Percentiles rank a stretch among this genome's conserved stretches.
These are phyloP conservation scores for Lobophora halterata DNA, from an alignment of 2,888 invertebrate species.

Conservation along the genomic window DNA sequence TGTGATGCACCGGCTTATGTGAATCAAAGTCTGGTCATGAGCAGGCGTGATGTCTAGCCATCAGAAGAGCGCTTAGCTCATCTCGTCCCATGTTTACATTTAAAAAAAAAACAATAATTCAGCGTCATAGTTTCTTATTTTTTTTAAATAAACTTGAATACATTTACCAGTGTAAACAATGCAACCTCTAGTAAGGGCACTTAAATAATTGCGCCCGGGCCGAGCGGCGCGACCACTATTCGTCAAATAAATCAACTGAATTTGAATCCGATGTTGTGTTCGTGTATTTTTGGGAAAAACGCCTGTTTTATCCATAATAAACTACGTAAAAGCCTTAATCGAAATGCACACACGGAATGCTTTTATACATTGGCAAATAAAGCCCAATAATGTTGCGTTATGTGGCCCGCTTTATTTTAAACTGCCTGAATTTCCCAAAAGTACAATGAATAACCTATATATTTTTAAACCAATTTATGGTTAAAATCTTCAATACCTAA, in stretches of 20 bases:
- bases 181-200: slow-evolving; percentile 31
- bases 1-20: no score
- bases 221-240: slow-evolving; percentile 40
- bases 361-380: slow-evolving; percentile 13
- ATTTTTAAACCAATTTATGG: no score
- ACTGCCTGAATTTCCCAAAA: no score
- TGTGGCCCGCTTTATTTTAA: neutral
- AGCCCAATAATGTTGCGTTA: neutral
- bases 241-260: slow-evolving; percentile 54
- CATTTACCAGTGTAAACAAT: slow-evolving; percentile 6
- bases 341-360: slow-evolving; percentile 8
- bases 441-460: no score
- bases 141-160: neutral
- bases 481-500: no score
- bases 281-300: slow-evolving; percentile 33
- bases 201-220: slow-evolving; percentile 46
- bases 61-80: no score
- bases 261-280: slow-evolving; percentile 43
- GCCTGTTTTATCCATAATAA: slow-evolving; percentile 22
- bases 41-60: no score
- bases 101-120: no score
- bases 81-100: no score
- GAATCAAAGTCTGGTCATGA: no score
- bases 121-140: neutral
- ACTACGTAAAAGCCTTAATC: slow-evolving; percentile 17